Percentiles rank a stretch among this genome's conserved stretches.
Evolutionary conservation across 2,113 vertebrate species (phyloP).

Genomic region (Pseudolaguvia tuberculata): DNA sequence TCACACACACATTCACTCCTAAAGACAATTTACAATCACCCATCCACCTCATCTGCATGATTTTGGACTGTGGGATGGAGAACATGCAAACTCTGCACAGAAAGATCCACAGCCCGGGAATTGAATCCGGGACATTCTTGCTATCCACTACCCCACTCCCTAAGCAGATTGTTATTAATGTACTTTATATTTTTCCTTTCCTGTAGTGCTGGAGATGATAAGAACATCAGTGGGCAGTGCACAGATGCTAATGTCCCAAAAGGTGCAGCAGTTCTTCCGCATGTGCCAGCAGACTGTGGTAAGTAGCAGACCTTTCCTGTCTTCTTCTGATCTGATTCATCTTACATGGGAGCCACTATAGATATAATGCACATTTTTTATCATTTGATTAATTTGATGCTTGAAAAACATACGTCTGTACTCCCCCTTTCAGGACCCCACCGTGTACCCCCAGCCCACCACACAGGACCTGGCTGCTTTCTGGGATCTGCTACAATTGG

Average conservation of each 20-base stretch:
- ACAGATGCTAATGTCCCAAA: constrained; percentile 97
- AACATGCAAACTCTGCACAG: no score
- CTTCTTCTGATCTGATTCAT: not conserved
- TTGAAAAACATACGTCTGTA: not conserved
- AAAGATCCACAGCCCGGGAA: no score
- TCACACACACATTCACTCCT: no score
- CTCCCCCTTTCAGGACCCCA: constrained; percentile 76
- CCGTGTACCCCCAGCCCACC: constrained; percentile 88
- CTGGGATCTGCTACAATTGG: constrained; percentile 97
- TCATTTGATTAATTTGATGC: constrained; percentile 13
- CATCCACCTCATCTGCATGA: no score
- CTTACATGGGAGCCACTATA: constrained; percentile 56
- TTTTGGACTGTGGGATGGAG: no score
- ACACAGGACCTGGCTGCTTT: constrained; percentile 95
- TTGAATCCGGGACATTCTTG: no score
- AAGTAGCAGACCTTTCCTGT: constrained; percentile 53
- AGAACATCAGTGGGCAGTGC: constrained; percentile 90
- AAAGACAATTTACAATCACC: no score
- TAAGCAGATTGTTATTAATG: not conserved
- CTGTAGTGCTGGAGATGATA: constrained; percentile 89
- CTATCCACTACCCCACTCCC: no score
- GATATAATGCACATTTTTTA: constrained; percentile 15
- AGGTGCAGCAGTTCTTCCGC: constrained; percentile 97
- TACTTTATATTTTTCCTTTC: not conserved
- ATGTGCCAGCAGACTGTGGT: constrained; percentile 99